Evolutionary conservation across 2,797 vertebrate genomes (phyloP).

Genomic region (Gobio occitaniae): DNA sequence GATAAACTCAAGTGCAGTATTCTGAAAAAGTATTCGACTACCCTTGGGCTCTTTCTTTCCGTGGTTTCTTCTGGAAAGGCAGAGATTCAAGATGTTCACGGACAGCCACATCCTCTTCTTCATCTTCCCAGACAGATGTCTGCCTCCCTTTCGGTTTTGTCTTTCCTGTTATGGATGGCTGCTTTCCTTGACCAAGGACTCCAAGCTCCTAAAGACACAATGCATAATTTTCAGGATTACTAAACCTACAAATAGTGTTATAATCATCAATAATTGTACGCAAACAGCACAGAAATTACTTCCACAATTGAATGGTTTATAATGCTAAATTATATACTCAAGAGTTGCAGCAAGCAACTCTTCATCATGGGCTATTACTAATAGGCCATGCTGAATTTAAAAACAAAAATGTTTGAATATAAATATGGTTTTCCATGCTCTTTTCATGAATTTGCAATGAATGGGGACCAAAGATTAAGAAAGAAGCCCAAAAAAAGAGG

Average conservation of each 20-base stretch:
- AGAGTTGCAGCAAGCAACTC: not conserved
- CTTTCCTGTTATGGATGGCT: conserved; percentile 76
- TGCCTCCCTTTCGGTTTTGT: conserved; percentile 58
- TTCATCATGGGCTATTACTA: not conserved
- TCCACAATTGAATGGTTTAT: not conserved
- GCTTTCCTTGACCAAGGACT: conserved; percentile 85
- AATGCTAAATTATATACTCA: not conserved
- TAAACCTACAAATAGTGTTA: not conserved
- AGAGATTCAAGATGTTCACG: conserved; percentile 64
- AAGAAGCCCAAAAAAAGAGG: not conserved
- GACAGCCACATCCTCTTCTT: conserved; percentile 71
- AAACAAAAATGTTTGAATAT: not conserved
- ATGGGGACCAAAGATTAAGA: not conserved
- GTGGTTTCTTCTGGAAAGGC: conserved; percentile 65
- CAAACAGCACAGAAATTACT: not conserved
- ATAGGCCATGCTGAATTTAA: no score
- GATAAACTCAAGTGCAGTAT: not conserved
- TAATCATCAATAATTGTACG: not conserved
- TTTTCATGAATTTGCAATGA: not conserved
- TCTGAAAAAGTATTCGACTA: not conserved
- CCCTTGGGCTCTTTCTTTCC: conserved; percentile 37
- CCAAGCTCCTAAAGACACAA: conserved; percentile 84
- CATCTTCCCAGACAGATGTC: conserved; percentile 59
- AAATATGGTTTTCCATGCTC: not conserved
- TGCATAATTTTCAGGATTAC: not conserved